Evolutionary conservation across 2,797 vertebrate genomes (phyloP).

Genomic region (Xerus rutilus): DNA sequence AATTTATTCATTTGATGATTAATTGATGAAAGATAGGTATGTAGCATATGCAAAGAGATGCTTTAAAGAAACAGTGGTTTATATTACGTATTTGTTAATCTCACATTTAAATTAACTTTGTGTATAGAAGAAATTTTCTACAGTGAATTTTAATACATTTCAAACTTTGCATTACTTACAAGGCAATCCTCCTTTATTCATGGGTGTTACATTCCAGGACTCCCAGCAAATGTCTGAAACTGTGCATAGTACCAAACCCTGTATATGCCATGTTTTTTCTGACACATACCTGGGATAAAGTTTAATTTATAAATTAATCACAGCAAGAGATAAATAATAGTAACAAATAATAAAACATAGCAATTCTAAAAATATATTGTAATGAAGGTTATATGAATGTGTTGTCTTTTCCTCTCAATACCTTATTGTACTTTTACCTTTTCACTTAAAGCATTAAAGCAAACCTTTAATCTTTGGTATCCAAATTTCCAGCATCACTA

Average conservation of each 20-base stretch:
- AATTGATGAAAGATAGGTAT: neutral
- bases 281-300: neutral
- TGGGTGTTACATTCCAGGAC: neutral
- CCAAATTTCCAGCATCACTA: neutral
- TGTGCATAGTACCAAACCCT: neutral
- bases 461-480: neutral
- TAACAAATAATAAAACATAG: neutral
- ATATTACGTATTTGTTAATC: neutral
- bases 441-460: slow-evolving; percentile 4
- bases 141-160: slow-evolving; percentile 10
- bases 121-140: neutral
- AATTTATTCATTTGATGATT: neutral
- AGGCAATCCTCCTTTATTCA: neutral
- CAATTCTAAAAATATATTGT: neutral
- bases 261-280: neutral
- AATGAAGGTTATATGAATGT: neutral
- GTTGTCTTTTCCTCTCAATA: neutral
- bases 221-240: neutral
- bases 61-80: neutral
- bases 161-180: neutral
- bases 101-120: neutral
- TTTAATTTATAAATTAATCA: neutral
- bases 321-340: neutral
- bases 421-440: neutral
- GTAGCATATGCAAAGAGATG: neutral